Evolutionary conservation across 2,113 vertebrate species (phyloP), one percentile per base, ranked within the genome.

Genomic region (Brachypodius melanocephalos): DNA sequence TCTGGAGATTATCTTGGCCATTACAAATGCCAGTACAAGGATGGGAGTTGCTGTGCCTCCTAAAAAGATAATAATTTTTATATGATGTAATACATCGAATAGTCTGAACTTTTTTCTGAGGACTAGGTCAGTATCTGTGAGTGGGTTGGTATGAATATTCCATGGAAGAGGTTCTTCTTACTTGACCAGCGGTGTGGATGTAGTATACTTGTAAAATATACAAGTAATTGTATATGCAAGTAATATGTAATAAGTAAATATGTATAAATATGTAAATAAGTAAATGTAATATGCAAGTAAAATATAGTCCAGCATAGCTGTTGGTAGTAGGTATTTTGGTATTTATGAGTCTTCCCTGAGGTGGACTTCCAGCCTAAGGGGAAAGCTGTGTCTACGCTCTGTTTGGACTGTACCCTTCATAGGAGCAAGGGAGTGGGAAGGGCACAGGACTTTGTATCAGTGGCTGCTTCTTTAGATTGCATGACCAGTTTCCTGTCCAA

Each of bases 1-100:
- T 12, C 21, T 59, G 38, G 16, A 84, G 36, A 36, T 78, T 46
- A 52, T 66, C 17, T 36, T 55, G 45, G 15, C 13, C 17, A 19
- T 61, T 88, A 42, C 25, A 77, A 90, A 73, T 73, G 29, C 34
- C 46, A 34, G 10, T 49, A 57, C 16, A 65, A 72, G 17, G 24
- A 5, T 43, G 9, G 32, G 38, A 74, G 14, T 10, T 78, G 20
- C n/a, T 46, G 18, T 8, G 8, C 6, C 29, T 90, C 19, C 22
- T 77, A 55, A 80, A 77, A 28, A 9, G 10, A 19, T 40, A 68
- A 52, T 11, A 22, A 26, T 57, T 54, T 69, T 2, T 25, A 13
- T 0, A 0, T 8, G 71, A 9, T 15, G 3, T 63, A 36, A 57
- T 65, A 46, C 6, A 12, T 4, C 15, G 38, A 31, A 61, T 17